Evolutionary conservation across 2,888 invertebrate genomes (phyloP), one percentile per base, ranked within the genome.

Genomic region (Vanessa cardui): DNA sequence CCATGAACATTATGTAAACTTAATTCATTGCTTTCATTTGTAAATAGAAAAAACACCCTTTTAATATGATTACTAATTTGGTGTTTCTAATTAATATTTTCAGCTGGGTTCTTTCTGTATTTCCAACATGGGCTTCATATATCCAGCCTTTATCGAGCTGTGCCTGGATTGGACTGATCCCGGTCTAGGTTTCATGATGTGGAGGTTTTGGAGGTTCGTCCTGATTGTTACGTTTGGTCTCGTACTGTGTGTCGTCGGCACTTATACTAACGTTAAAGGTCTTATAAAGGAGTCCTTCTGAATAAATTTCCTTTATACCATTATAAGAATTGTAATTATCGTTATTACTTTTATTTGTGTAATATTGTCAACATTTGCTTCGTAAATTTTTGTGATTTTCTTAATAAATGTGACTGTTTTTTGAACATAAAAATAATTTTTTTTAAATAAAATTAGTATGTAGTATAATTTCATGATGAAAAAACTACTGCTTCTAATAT

Each of bases 81-180:
- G 26, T 26, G 5, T 5, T 1, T 5, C 26, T 26, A 26, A 26
- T 2, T 16, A 44, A n/a, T 5, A 16, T 26, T 77, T 73, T 0
- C 79, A 86, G 86, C 66, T 85, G 1, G 86, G 86, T 0, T 78
- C 83, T 0, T 78, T 84, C 65, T 81, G 82, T 31, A 70, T 85
- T 0, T 75, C 82, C 0, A 82, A 80, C 56, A 79, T 82, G 72
- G 80, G 82, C 1, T 84, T 86, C 68, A 76, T 87, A 12, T 84
- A 77, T 62, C 87, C 87, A 6, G 83, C 86, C 0, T 75, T 86
- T 15, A 85, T 87, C 3, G 80, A 83, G 26, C 72, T 87, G 0
- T 68, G 76, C 0, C 45, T 87, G 0, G 77, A 80, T 54, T 86
- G 84, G 86, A 78, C 80, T 0, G 79, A 82, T 0, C 85, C 84